Evolutionary conservation across 1,140 invertebrate species (phyloP).

Genomic region (Anastatus disparis): DNA sequence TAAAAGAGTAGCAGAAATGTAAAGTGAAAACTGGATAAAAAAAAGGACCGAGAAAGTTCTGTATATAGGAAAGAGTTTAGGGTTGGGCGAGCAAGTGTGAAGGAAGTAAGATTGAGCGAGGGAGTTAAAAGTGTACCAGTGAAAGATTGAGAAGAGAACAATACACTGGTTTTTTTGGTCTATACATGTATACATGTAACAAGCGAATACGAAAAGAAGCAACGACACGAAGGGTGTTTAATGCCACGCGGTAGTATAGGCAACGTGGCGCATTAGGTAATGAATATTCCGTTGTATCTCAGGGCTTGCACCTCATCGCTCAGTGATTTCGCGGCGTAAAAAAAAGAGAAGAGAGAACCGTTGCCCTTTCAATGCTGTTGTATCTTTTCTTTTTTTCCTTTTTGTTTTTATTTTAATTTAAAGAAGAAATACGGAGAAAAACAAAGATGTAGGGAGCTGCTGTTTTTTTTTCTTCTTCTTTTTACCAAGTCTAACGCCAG

Average conservation of each 20-base stretch:
- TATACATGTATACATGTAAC: too few relatives aligned
- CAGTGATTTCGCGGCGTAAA: neutral
- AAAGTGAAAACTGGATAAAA: neutral
- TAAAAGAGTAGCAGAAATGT: too few relatives aligned
- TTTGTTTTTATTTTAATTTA: neutral
- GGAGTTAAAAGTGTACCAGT: too few relatives aligned
- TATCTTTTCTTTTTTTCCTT: neutral
- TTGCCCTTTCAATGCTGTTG: too few relatives aligned
- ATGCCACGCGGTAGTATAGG: conserved; percentile 2
- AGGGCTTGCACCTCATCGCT: neutral
- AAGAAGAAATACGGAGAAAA: neutral
- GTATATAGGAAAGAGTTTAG: neutral
- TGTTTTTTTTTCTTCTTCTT: neutral
- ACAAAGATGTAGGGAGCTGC: neutral
- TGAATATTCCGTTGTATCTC: conserved; percentile 33
- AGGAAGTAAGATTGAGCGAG: conserved; percentile 13
- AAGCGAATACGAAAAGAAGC: too few relatives aligned
- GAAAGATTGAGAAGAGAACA: too few relatives aligned
- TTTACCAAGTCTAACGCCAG: neutral
- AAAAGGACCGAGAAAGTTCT: neutral
- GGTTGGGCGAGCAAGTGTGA: neutral
- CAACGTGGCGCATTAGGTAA: conserved; percentile 44
- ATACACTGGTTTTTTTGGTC: too few relatives aligned
- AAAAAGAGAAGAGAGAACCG: too few relatives aligned
- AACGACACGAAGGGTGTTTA: neutral